Evolutionary conservation across 1,140 invertebrate species (phyloP).

Genomic region (Ectropis grisescens): DNA sequence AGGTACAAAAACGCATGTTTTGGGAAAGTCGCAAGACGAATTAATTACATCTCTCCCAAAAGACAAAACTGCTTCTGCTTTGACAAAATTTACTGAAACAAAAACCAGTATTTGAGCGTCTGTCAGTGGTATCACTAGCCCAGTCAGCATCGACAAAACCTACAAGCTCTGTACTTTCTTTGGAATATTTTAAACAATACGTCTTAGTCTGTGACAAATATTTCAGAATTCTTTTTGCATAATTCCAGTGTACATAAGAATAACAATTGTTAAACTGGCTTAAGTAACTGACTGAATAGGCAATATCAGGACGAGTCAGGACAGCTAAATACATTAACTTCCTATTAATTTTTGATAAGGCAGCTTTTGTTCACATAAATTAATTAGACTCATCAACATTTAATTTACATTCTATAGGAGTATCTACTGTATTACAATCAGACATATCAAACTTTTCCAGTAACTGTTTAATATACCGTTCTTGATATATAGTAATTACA

Average conservation of each 20-base stretch:
- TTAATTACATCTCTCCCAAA: too few species aligned
- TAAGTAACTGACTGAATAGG: too few species aligned
- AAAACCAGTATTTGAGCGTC: not conserved
- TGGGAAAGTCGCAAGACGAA: too few species aligned
- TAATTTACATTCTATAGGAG: too few species aligned
- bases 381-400: constrained; percentile 11
- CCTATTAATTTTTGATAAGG: constrained; percentile 39
- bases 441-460: constrained; percentile 22
- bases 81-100: not conserved
- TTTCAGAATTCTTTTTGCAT: constrained; percentile 34
- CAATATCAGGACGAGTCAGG: too few species aligned
- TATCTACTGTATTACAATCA: constrained; percentile 14
- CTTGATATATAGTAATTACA: constrained; percentile 13
- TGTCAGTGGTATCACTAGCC: constrained; percentile 1
- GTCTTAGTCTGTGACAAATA: constrained; percentile 28
- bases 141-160: constrained; percentile 2
- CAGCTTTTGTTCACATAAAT: constrained; percentile 11
- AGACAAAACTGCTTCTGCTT: too few species aligned
- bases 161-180: constrained; percentile 1
- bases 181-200: constrained; percentile 17
- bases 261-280: constrained; percentile 31
- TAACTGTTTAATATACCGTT: constrained; percentile 22
- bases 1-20: too few species aligned
- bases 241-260: constrained; percentile 29
- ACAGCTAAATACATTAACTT: too few species aligned